Evolutionary conservation across 2,113 vertebrate species (phyloP).

Genomic region (Lycaon pictus): DNA sequence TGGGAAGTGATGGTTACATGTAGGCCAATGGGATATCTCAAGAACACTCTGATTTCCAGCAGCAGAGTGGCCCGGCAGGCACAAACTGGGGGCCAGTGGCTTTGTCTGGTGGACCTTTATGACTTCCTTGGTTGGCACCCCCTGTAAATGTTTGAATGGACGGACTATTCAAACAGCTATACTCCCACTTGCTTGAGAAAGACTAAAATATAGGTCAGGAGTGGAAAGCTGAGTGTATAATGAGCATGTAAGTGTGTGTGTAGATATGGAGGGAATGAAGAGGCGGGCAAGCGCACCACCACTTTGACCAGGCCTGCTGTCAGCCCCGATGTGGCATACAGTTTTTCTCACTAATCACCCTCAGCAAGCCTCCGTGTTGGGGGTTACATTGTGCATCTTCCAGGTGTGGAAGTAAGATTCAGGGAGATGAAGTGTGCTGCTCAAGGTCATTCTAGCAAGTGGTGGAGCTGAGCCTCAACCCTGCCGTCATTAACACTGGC

Average conservation of each 20-base stretch:
- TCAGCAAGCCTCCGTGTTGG: rapidly evolving
- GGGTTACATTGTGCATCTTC: not conserved
- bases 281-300: rapidly evolving
- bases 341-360: not conserved
- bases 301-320: too few relatives aligned
- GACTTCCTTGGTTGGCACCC: not conserved
- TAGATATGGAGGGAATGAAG: not conserved
- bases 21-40: not conserved
- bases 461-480: not conserved
- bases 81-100: not conserved
- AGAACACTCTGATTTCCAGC: not conserved
- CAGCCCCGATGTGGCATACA: too few relatives aligned
- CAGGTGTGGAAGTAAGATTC: not conserved
- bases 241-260: not conserved
- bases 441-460: not conserved
- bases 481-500: not conserved
- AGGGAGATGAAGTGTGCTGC: not conserved
- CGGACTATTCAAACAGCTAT: not conserved
- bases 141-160: not conserved
- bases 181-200: not conserved
- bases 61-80: not conserved
- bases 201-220: not conserved
- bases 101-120: not conserved
- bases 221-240: not conserved
- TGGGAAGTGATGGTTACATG: not conserved